Percentiles rank a stretch among this genome's conserved stretches.
Evolutionary conservation across 35 echinoderm and acorn worm genomes (phyloP).

Genomic region (Ophioderma brevispina): DNA sequence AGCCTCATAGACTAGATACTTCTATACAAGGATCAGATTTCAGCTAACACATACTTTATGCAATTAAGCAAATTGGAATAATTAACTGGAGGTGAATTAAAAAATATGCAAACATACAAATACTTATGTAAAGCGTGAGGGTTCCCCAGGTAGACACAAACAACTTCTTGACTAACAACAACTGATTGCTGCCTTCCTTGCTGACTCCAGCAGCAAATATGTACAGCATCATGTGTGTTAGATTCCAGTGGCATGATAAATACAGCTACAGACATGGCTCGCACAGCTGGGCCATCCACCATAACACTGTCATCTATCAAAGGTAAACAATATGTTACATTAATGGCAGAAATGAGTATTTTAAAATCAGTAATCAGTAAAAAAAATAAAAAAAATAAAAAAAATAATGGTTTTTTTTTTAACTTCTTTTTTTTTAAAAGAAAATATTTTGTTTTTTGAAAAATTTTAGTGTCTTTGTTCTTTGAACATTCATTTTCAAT

Average conservation of each 20-base stretch:
- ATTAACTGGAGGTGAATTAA: too few species aligned
- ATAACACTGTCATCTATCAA: constrained; percentile 53
- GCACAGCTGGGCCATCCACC: constrained; percentile 14
- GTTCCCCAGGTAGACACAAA: constrained; percentile 5
- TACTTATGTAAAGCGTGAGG: constrained; percentile 11
- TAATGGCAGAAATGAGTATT: neutral
- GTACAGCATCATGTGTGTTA: constrained; percentile 23
- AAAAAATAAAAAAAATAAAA: neutral
- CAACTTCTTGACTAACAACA: neutral
- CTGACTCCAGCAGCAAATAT: constrained; percentile 34
- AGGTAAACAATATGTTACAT: neutral
- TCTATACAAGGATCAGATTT: too few species aligned
- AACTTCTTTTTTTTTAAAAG: neutral
- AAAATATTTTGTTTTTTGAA: too few species aligned
- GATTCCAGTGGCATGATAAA: constrained; percentile 14
- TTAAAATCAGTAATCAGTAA: neutral
- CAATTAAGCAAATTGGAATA: too few species aligned
- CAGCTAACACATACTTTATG: too few species aligned
- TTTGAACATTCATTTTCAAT: neutral
- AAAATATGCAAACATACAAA: too few species aligned
- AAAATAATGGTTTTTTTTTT: neutral
- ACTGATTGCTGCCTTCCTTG: constrained; percentile 39
- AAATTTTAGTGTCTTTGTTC: too few species aligned
- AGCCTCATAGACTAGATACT: too few species aligned
- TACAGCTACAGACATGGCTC: neutral